These are phyloP conservation scores for Agriopis marginaria DNA, from an alignment of 2,888 invertebrate genomes.

Conservation along the genomic window DNA sequence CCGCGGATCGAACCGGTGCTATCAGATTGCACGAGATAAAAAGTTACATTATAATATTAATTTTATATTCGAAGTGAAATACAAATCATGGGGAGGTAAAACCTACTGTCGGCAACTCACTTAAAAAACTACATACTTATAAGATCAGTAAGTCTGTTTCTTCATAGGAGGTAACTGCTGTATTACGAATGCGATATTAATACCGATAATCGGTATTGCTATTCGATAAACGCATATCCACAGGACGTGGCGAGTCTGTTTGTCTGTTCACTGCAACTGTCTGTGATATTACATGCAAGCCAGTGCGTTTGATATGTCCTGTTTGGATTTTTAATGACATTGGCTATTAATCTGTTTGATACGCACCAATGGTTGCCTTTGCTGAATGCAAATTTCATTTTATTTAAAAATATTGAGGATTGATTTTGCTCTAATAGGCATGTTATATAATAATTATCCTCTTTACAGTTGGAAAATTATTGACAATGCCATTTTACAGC, in stretches of 20 bases:
- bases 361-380: background rate
- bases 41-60: no score
- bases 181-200: slow-evolving; percentile 35
- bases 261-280: slow-evolving; percentile 29
- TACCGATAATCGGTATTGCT: slow-evolving; percentile 47
- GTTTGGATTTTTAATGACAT: slow-evolving; percentile 37
- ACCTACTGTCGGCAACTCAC: no score
- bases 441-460: no score
- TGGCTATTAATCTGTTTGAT: slow-evolving; percentile 1
- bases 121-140: no score
- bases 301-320: slow-evolving; percentile 29
- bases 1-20: no score
- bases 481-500: no score
- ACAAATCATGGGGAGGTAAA: no score
- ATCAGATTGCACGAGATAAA: no score
- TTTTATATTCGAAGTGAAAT: no score
- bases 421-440: no score
- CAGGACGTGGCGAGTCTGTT: slow-evolving; percentile 44
- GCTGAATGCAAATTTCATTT: background rate
- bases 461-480: no score
- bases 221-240: slow-evolving; percentile 43
- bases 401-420: background rate
- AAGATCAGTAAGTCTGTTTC: slow-evolving; percentile 1
- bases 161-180: slow-evolving; percentile 15
- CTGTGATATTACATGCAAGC: slow-evolving; percentile 29